These are phyloP conservation scores for Ophion costatus DNA, from an alignment of 2,888 invertebrate genomes.

Conservation along the genomic window DNA sequence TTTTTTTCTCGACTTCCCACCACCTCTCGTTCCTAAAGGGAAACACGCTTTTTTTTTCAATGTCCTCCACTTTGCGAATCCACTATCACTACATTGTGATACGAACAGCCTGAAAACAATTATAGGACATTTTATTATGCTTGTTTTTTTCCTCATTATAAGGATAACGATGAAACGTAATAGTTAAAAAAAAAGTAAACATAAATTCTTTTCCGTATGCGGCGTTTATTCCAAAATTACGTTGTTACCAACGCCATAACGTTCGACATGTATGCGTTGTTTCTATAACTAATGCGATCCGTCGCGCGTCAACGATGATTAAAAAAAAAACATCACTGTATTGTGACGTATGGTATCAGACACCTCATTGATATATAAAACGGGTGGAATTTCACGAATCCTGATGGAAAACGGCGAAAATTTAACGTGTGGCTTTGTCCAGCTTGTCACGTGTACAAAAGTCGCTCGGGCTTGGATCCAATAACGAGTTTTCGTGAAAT, in stretches of 20 bases:
- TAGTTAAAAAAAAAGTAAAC: constrained; percentile 66
- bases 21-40: constrained; percentile 38
- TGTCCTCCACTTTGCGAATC: constrained; percentile 61
- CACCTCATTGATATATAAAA: constrained; percentile 47
- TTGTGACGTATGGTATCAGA: neutral
- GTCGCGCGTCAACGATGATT: constrained; percentile 20
- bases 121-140: constrained; percentile 72
- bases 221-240: constrained; percentile 51
- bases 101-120: constrained; percentile 70
- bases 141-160: constrained; percentile 30
- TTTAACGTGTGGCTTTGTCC: neutral
- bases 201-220: constrained; percentile 60
- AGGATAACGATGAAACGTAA: constrained; percentile 51
- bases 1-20: constrained; percentile 11
- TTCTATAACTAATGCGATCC: constrained; percentile 63
- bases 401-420: constrained; percentile 37
- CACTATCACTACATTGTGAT: constrained; percentile 66
- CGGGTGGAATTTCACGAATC: constrained; percentile 34
- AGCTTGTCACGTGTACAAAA: constrained; percentile 32
- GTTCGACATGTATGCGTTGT: constrained; percentile 58
- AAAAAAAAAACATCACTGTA: constrained; percentile 8
- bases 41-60: constrained; percentile 52
- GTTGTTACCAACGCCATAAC: constrained; percentile 23
- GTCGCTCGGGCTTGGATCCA: constrained; percentile 9
- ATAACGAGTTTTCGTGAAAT: constrained; percentile 25